Evolutionary conservation across 2,113 vertebrate species (phyloP).

Genomic region (Cynopterus brachyotis): DNA sequence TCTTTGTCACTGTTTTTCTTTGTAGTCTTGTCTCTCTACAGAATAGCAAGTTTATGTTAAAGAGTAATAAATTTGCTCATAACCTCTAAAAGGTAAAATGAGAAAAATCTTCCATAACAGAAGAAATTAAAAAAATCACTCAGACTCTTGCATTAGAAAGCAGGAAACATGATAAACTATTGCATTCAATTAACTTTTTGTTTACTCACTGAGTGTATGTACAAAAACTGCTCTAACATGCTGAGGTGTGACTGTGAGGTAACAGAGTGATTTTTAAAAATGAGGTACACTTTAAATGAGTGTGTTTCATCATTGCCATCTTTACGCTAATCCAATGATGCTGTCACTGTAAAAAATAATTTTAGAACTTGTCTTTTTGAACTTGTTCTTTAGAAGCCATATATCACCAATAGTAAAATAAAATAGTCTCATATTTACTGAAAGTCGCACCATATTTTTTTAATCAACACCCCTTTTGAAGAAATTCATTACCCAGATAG

Average conservation of each 20-base stretch:
- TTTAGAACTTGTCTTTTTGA: slow-evolving; percentile 66
- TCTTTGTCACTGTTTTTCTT: slow-evolving; percentile 11
- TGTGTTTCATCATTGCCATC: slow-evolving; percentile 38
- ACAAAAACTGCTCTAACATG: slow-evolving; percentile 56
- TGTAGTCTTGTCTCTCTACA: neutral
- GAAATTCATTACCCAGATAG: slow-evolving; percentile 51
- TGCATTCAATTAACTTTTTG: slow-evolving; percentile 65
- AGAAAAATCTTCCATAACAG: slow-evolving; percentile 20
- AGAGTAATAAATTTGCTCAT: slow-evolving; percentile 27
- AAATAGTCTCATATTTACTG: slow-evolving; percentile 57
- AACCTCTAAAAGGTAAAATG: slow-evolving; percentile 29
- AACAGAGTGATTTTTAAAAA: slow-evolving; percentile 63
- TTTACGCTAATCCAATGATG: slow-evolving; percentile 55
- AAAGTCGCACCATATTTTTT: slow-evolving; percentile 53
- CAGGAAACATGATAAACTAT: slow-evolving; percentile 59
- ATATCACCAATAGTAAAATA: slow-evolving; percentile 65
- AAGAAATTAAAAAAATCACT: slow-evolving; percentile 52
- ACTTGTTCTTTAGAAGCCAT: slow-evolving; percentile 60
- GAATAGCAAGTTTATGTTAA: slow-evolving; percentile 34
- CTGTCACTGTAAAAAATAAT: slow-evolving; percentile 70
- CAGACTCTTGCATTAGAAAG: neutral
- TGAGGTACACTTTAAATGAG: slow-evolving; percentile 55
- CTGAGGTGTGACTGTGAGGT: slow-evolving; percentile 62
- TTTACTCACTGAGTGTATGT: slow-evolving; percentile 48
- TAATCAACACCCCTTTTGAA: slow-evolving; percentile 31